These are phyloP conservation scores for Octopus sinensis DNA, from an alignment of 1,140 invertebrate species.

Conservation along the genomic window DNA sequence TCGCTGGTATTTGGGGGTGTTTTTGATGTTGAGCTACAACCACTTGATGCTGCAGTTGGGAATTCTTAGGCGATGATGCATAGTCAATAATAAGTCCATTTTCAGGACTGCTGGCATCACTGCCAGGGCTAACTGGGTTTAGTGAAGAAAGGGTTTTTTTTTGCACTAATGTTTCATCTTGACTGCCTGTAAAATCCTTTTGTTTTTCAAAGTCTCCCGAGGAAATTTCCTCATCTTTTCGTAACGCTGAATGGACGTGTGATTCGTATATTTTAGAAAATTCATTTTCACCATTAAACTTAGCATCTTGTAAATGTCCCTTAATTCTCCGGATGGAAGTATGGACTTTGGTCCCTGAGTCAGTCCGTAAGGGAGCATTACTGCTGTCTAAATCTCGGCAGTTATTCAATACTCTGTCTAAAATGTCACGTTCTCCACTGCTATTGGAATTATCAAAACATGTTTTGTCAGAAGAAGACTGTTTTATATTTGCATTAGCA, in stretches of 20 bases:
- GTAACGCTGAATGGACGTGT: slow-evolving; percentile 4
- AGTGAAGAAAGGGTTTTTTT: slow-evolving; percentile 16
- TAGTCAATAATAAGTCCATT: slow-evolving; percentile 54
- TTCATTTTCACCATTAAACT: slow-evolving; percentile 27
- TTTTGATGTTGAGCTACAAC: slow-evolving; percentile 19
- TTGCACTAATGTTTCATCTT: slow-evolving; percentile 7
- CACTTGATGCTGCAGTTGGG: background rate
- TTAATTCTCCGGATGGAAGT: background rate
- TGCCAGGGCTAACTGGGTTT: slow-evolving; percentile 32
- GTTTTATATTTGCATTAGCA: background rate
- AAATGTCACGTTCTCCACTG: background rate
- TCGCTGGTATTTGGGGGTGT: slow-evolving; percentile 19
- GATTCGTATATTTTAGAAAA: slow-evolving; percentile 13
- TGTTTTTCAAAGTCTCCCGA: background rate
- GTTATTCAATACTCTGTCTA: slow-evolving; percentile 13
- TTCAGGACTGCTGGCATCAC: slow-evolving; percentile 52
- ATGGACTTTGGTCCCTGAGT: slow-evolving; percentile 9
- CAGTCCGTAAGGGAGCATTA: background rate
- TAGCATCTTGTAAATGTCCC: slow-evolving; percentile 1
- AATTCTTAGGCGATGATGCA: slow-evolving; percentile 35
- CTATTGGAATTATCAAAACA: slow-evolving; percentile 12
- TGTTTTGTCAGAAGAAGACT: slow-evolving; percentile 13
- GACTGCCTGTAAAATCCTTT: slow-evolving; percentile 9
- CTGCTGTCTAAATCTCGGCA: slow-evolving; percentile 19
- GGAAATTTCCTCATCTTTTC: slow-evolving; percentile 22